These are phyloP conservation scores for Parnassius mnemosyne DNA, from an alignment of 2,888 invertebrate species.

Conservation along the genomic window DNA sequence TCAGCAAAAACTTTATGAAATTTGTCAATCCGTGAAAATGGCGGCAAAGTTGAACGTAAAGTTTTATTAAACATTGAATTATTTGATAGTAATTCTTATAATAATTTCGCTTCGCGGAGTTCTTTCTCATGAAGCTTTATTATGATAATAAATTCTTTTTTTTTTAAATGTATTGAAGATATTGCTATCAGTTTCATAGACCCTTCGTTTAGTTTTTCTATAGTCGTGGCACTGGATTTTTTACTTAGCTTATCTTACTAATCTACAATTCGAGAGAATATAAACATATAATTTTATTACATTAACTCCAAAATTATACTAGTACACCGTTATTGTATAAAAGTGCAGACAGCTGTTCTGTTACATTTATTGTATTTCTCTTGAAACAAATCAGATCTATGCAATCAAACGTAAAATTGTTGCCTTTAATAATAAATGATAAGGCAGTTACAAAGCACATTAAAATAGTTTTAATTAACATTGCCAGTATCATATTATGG, in stretches of 20 bases:
- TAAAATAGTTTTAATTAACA: no score
- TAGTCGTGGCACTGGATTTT: constrained; percentile 24
- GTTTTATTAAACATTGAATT: no score
- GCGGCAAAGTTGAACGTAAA: no score
- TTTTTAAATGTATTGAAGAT: constrained; percentile 14
- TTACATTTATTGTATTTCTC: constrained; percentile 4
- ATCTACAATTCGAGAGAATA: constrained; percentile 11
- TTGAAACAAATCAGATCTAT: constrained; percentile 21
- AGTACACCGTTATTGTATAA: constrained; percentile 3
- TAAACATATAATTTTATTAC: constrained; percentile 4
- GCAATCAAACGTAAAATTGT: neutral
- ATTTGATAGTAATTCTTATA: no score
- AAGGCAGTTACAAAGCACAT: constrained; percentile 2
- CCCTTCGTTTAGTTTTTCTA: constrained; percentile 19
- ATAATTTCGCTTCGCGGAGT: neutral
- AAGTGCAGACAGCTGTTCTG: constrained; percentile 2
- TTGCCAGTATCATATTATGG: no score
- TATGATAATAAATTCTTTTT: constrained; percentile 19
- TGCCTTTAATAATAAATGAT: neutral
- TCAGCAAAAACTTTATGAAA: no score
- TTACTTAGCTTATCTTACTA: constrained; percentile 16
- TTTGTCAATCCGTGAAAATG: no score
- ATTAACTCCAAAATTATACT: constrained; percentile 2
- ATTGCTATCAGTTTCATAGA: constrained; percentile 25
- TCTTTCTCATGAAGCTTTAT: constrained; percentile 17